Conservation (phyloP, 2,113 vertebrate species). For the Malurus melanocephalus region DNA sequence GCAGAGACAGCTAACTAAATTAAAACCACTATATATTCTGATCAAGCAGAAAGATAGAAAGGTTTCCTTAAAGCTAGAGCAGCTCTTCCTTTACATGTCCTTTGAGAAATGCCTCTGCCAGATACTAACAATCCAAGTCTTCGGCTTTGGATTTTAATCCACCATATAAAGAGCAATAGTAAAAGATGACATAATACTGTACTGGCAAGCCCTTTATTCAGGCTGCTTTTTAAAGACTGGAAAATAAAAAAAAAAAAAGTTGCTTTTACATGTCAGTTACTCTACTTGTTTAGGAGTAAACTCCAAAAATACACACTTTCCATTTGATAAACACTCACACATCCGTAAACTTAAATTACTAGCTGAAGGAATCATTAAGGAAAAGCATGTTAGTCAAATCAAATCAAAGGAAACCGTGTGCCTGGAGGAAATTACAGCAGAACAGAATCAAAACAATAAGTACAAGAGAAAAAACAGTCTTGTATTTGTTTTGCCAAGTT, state of each 20-base stretch:
- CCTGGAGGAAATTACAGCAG: slow-evolving; percentile 54
- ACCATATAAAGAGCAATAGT: background rate
- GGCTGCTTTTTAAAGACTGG: background rate
- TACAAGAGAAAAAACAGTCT: slow-evolving; percentile 26
- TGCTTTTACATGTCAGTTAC: background rate
- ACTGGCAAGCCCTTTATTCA: background rate
- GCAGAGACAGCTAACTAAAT: background rate
- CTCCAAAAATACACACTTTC: background rate
- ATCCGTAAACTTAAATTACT: slow-evolving; percentile 40
- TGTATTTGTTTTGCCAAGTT: slow-evolving; percentile 30
- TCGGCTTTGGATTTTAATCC: background rate
- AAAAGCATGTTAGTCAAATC: background rate
- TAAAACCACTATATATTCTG: background rate
- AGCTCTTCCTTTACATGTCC: background rate
- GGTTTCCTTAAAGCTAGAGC: background rate
- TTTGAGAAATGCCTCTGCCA: background rate
- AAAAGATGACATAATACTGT: background rate
- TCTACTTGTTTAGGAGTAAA: background rate
- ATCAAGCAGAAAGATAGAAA: background rate
- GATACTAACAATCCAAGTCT: background rate
- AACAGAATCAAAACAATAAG: slow-evolving; percentile 53
- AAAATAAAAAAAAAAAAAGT: background rate
- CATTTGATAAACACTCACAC: background rate
- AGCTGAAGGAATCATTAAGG: background rate
- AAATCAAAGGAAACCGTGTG: slow-evolving; percentile 41